phyloP scores from a whole-genome alignment of 2,797 vertebrate genomes.

The Myotis findleyi region DNA sequence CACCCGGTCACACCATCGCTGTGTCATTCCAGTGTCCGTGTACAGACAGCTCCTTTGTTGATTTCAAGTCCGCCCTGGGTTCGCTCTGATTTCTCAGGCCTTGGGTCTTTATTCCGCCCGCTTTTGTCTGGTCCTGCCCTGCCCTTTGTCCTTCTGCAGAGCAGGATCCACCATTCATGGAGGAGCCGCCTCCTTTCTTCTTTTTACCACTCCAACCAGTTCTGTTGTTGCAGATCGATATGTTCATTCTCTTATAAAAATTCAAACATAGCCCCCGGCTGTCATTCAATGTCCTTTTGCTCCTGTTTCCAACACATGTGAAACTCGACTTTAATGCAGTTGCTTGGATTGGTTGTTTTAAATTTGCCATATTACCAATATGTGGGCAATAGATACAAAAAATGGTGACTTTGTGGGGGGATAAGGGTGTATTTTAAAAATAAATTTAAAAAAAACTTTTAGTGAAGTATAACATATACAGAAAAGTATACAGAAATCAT shows the following conservation, averaged over 20 bases:
- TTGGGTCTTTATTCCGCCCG: constrained; percentile 54
- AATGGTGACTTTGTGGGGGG: neutral
- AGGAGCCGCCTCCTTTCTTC: neutral
- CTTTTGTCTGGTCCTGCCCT: constrained; percentile 69
- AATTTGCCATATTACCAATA: neutral
- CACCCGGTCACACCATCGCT: constrained; percentile 1
- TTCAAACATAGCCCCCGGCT: neutral
- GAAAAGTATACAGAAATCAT: neutral
- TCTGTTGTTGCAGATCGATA: neutral
- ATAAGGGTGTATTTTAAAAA: neutral
- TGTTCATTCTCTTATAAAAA: neutral
- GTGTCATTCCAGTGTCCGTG: neutral
- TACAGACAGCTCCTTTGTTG: constrained; percentile 63
- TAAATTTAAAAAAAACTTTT: neutral
- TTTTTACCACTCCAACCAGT: neutral
- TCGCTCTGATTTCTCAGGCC: constrained; percentile 49
- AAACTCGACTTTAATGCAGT: neutral
- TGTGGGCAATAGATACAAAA: neutral
- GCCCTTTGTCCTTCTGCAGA: constrained; percentile 67
- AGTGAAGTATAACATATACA: neutral
- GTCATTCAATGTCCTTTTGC: neutral
- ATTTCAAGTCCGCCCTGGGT: neutral
- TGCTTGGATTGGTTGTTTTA: neutral
- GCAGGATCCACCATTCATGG: constrained; percentile 15
- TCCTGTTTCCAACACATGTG: neutral